These are phyloP conservation scores for Mimumesa dahlbomi DNA, from an alignment of 2,888 invertebrate genomes.

Conservation along the genomic window DNA sequence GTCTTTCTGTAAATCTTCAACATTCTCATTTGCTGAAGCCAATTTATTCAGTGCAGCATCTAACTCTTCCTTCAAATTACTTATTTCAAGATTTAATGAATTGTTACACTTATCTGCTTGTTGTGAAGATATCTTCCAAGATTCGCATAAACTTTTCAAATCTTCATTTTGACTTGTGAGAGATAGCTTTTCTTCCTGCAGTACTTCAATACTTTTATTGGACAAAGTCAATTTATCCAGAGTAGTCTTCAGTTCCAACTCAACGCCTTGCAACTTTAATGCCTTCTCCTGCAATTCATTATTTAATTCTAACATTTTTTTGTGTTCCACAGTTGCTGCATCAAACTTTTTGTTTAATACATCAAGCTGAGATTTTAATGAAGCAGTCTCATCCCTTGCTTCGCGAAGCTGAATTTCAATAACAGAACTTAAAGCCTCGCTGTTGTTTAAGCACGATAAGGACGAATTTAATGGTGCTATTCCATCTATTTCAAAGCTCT, in stretches of 20 bases:
- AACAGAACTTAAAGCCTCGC: constrained; percentile 74
- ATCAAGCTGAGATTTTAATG: constrained; percentile 79
- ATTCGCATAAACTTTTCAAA: constrained; percentile 40
- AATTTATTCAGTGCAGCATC: constrained; percentile 25
- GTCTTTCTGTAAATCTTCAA: constrained; percentile 47
- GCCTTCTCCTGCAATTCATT: constrained; percentile 42
- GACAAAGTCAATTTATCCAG: constrained; percentile 25
- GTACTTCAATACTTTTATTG: constrained; percentile 27
- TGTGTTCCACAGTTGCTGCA: constrained; percentile 14
- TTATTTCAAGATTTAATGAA: constrained; percentile 34
- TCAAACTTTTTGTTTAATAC: constrained; percentile 72
- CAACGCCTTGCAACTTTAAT: constrained; percentile 43
- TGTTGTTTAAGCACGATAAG: constrained; percentile 59
- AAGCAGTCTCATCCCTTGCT: constrained; percentile 73
- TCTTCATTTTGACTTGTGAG: constrained; percentile 46
- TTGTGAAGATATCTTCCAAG: constrained; percentile 45
- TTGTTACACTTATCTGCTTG: constrained; percentile 38
- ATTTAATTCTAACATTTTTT: constrained; percentile 16
- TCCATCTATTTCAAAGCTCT: constrained; percentile 74
- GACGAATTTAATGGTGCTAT: constrained; percentile 18
- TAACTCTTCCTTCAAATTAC: constrained; percentile 42
- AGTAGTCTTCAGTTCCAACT: constrained; percentile 42
- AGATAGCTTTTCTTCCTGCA: constrained; percentile 47
- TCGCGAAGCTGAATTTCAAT: constrained; percentile 78
- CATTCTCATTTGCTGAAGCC: constrained; percentile 15